Base-by-base conservation (phyloP, 2,113 vertebrate genomes). In the Menidia beryllina region DNA sequence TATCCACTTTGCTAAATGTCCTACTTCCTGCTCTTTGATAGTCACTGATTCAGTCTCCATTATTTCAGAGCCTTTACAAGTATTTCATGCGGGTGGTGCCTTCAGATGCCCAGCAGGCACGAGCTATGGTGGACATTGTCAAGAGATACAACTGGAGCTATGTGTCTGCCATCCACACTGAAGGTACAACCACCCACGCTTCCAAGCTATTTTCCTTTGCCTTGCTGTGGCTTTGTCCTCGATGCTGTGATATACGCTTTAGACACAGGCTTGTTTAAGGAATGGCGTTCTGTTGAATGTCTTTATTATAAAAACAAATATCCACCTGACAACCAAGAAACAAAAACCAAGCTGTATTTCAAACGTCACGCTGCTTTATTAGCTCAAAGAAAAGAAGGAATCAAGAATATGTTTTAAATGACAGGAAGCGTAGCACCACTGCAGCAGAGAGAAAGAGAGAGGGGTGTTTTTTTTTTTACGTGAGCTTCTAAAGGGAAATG, bases 71-170 rank as follows among this genome's bases (percentile, higher is more conserved):
- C 48, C 89, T 99, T 53, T 99, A 95, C 89, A 99, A 99, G 72
- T 99, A 99, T 84, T 99, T 99, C 86, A 99, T 99, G 97, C 94
- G 98, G 73, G 98, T 99, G 25, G 98, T 99, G 39, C 97, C 98
- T 19, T 99, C 98, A 0, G 97, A 99, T 49, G 96, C 96, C 3
- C 97, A 98, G 82, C 98, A 99, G 87, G 98, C 98, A 24, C 93
- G 96, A 65, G 97, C 98, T 2, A 99, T 99, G 96, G 97, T 99
- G 88, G 97, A 99, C 94, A 99, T 99, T 56, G 98, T 99, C 76
- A 99, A 99, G 86, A 94, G 96, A 70, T 99, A 99, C 92, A 99
- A 97, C 92, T 99, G 98, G 98, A 99, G 96, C 70, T 99, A 99
- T 7, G 97, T 99, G 70, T 99, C 97, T 60, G 97, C 98, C 25